Base-by-base conservation (phyloP, 2,888 invertebrate genomes). In the Biston stratarius region DNA sequence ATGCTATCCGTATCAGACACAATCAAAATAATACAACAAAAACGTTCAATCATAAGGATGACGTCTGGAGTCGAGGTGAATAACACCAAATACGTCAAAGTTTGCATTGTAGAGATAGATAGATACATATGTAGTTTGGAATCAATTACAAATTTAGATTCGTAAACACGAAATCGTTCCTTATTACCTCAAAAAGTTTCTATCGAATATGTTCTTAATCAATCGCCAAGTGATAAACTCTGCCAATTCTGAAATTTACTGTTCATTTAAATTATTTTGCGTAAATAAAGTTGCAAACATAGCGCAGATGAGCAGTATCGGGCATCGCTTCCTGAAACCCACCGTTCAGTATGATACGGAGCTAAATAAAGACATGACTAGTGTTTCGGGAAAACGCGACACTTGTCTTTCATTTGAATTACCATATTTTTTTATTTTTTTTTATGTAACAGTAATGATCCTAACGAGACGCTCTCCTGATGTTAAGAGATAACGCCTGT, bases 291-390 rank as follows among this genome's bases (percentile, higher is more conserved):
- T 71, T 64, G 69, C 61, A 67, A 77, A 76, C 75, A 76, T 74
- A 74, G 64, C 64, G 72, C 80, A 77, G 77, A 74, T 74, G 74
- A 73, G 69, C 55, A 70, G 76, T 83, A 81, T 83, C 80, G 78
- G 78, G 45, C 77, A 80, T 73, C 78, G 77, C 83, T 87, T 84
- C 81, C 79, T 84, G 85, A 83, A 88, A 83, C 69, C 75, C 68
- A 72, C 60, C 49, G 63, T 61, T 64, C 71, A 47, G 67, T 69
- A 74, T 62, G 80, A 82, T 84, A 84, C 63, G 55, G 66, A 64
- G 77, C 82, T 82, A 84, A 82, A 85, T 84, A 81, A 84, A 85
- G 75, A 77, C 61, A 70, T 85, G 82, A 82, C 80, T 71, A 70
- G 58, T 74, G 62, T 66, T 81, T 76, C 76, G 78, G 78, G 72